Percentiles rank a stretch among this genome's conserved stretches.
Evolutionary conservation across 2,888 invertebrate genomes (phyloP).

Genomic region (Nomada goodeniana): DNA sequence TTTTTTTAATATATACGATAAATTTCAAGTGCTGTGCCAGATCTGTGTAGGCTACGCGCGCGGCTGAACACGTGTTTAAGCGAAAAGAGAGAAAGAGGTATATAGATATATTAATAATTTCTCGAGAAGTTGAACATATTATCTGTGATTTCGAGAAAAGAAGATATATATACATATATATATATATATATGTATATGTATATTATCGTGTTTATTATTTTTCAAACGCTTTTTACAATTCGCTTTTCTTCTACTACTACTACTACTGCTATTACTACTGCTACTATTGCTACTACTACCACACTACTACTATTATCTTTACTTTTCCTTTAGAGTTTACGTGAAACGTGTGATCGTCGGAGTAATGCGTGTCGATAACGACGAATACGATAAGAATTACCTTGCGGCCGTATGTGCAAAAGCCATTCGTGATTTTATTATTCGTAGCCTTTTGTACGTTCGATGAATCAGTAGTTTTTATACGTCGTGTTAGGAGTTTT

Average conservation of each 20-base stretch:
- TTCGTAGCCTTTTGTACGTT: slow-evolving; percentile 25
- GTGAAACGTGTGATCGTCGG: slow-evolving; percentile 18
- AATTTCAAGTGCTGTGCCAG: slow-evolving; percentile 80
- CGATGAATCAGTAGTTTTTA: slow-evolving; percentile 29
- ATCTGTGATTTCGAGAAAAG: slow-evolving; percentile 76
- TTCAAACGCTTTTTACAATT: slow-evolving; percentile 52
- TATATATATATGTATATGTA: slow-evolving; percentile 12
- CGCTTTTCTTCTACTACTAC: slow-evolving; percentile 30
- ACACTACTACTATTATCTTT: slow-evolving; percentile 20
- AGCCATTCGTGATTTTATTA: slow-evolving; percentile 50
- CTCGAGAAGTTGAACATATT: slow-evolving; percentile 68
- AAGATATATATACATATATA: neutral
- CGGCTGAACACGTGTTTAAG: slow-evolving; percentile 46
- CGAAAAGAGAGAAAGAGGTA: slow-evolving; percentile 2
- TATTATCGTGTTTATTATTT: slow-evolving; percentile 58
- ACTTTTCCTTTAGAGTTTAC: slow-evolving; percentile 20
- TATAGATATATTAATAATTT: slow-evolving; percentile 48
- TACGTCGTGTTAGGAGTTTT: slow-evolving; percentile 1
- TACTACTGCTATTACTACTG: slow-evolving; percentile 18
- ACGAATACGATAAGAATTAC: slow-evolving; percentile 5
- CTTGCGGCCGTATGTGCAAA: slow-evolving; percentile 26
- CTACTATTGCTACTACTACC: slow-evolving; percentile 15
- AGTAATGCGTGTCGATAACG: neutral
- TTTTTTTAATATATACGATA: slow-evolving; percentile 77
- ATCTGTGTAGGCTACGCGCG: slow-evolving; percentile 52